Evolutionary conservation across 2,113 vertebrate species (phyloP).

Genomic region (Motacilla alba): DNA sequence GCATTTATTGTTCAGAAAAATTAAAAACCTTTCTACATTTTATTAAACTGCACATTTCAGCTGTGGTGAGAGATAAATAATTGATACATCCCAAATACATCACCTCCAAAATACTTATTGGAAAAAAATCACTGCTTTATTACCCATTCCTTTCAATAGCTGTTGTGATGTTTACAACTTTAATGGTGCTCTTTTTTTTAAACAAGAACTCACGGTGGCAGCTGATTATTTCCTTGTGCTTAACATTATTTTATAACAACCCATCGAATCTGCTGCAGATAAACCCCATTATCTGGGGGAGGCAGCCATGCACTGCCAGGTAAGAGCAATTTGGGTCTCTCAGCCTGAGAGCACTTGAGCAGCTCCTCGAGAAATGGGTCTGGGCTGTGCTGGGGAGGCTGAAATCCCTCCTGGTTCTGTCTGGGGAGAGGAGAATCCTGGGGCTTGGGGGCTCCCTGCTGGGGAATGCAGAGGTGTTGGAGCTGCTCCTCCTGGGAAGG

Average conservation of each 20-base stretch:
- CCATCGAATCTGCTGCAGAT: background rate
- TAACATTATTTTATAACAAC: constrained; percentile 49
- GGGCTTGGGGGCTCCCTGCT: background rate
- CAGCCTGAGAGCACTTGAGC: background rate
- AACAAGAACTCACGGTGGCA: background rate
- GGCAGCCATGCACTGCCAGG: background rate
- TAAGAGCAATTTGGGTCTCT: background rate
- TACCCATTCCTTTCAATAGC: constrained; percentile 27
- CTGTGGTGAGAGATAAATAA: constrained; percentile 43
- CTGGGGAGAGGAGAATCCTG: rapidly evolving
- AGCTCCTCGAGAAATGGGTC: background rate
- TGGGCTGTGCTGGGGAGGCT: background rate
- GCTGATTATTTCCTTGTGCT: constrained; percentile 37
- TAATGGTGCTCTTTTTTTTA: background rate
- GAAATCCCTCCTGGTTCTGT: background rate
- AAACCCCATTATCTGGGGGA: background rate
- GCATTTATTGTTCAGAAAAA: constrained; percentile 63
- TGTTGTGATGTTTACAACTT: background rate
- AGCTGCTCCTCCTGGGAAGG: background rate
- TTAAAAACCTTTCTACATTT: constrained; percentile 62
- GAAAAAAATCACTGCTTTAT: constrained; percentile 33
- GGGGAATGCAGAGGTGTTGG: background rate
- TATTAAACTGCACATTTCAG: constrained; percentile 58
- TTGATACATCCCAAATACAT: constrained; percentile 40
- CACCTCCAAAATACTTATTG: constrained; percentile 56